A percentile compares a stretch with the other conserved stretches of the same genome.
phyloP scores from a whole-genome alignment of 2,113 vertebrate species.

The Barbus barbus region DNA sequence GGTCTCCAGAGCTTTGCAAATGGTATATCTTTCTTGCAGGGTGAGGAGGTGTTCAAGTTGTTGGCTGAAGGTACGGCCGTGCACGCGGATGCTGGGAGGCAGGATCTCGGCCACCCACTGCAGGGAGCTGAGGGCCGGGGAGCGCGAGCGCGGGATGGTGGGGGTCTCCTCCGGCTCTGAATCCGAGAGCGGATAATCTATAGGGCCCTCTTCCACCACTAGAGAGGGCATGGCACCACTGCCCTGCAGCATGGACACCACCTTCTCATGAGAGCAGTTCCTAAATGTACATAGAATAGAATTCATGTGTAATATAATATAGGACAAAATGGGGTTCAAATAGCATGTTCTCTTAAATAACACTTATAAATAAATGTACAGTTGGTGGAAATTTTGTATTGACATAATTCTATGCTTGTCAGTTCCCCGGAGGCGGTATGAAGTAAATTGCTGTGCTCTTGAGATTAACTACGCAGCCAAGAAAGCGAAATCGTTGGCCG shows the following conservation, averaged over 20 bases:
- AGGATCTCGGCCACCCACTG: conserved; percentile 98
- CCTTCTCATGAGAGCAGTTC: conserved; percentile 98
- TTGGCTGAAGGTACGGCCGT: conserved; percentile 93
- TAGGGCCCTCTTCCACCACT: conserved; percentile 91
- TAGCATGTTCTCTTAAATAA: too few species aligned
- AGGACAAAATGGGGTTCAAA: too few species aligned
- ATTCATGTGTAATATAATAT: neutral
- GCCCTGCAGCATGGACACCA: conserved; percentile 99
- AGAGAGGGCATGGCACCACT: conserved; percentile 95
- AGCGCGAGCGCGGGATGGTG: conserved; percentile 70
- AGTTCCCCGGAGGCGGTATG: too few species aligned
- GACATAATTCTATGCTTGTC: too few species aligned
- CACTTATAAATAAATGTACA: neutral
- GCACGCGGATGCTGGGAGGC: conserved; percentile 95
- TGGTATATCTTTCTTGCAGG: conserved; percentile 86
- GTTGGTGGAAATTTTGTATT: neutral
- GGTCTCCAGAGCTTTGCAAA: conserved; percentile 92
- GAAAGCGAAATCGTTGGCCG: too few species aligned
- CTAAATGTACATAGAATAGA: conserved; percentile 65
- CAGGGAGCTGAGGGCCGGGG: conserved; percentile 91
- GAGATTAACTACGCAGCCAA: too few species aligned
- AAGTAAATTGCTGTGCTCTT: too few species aligned
- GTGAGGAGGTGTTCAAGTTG: conserved; percentile 96
- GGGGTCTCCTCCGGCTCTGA: conserved; percentile 79
- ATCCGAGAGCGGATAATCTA: conserved; percentile 81